Base-by-base conservation (phyloP, 2,113 vertebrate species). In the Harpagus bidentatus region DNA sequence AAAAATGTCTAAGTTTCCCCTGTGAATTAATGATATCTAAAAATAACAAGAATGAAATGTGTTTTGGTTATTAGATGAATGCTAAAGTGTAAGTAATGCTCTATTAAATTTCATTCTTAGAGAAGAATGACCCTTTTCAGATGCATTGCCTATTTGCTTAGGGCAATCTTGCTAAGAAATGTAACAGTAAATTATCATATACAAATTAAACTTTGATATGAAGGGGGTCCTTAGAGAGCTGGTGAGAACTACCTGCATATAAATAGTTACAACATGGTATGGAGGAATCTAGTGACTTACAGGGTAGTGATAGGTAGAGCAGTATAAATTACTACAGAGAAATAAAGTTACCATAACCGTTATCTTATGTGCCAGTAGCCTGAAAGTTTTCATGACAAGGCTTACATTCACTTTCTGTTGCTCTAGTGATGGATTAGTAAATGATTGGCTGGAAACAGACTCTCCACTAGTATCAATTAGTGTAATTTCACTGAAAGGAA, bases 191-290 rank as follows among this genome's bases (percentile, higher is more conserved):
- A 95, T 93, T 92, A 91, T 66, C 95, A 84, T 86, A 82, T 28
- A 94, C 84, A 90, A 95, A 96, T 96, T 92, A 95, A 95, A 94
- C 95, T 97, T 94, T 96, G 93, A 90, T 96, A 80, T 80, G 62
- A 83, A 77, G 42, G 22, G 25, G 3, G 23, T 90, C 81, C 88
- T 91, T 90, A 43, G 92, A 92, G 80, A 95, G 42, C 36, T 87
- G 47, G 48, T 79, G 78, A 94, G 48, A 97, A 82, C 47, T 85
- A 85, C 52, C 55, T 89, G 78, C 86, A 90, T 94, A 93, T 81
- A 86, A 95, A 89, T 83, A 92, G 45, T 82, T n/a, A 80, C 47
- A 59, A 45, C 82, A 69, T 52, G 61, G 45, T 84, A 52, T 13
- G 22, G 42, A 85, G 77, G 42, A 91, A 73, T 73, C 40, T 62